Conservation (phyloP, 2,113 vertebrate genomes). For the Apeltes quadracus region DNA sequence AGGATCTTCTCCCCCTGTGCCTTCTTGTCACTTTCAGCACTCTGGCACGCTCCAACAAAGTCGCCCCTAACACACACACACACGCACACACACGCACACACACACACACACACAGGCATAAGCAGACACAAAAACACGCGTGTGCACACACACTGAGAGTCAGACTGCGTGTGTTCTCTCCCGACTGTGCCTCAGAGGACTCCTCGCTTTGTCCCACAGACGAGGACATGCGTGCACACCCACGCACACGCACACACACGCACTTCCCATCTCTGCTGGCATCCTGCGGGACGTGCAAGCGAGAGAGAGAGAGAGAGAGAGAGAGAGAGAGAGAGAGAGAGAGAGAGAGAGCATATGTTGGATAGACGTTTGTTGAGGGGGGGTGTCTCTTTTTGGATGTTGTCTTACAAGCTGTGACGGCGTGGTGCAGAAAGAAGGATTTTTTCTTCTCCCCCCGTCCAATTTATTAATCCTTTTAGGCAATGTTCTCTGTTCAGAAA, state of each 20-base stretch:
- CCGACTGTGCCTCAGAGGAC: constrained; percentile 70
- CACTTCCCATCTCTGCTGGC: constrained; percentile 73
- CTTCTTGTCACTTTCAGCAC: constrained; percentile 74
- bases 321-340: constrained; percentile 48
- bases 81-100: constrained; percentile 42
- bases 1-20: constrained; percentile 68
- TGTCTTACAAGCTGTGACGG: constrained; percentile 80
- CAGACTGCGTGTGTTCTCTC: constrained; percentile 68
- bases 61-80: constrained; percentile 54
- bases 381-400: constrained; percentile 75
- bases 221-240: constrained; percentile 44
- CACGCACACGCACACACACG: constrained; percentile 32
- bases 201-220: constrained; percentile 63
- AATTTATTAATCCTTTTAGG: constrained; percentile 86
- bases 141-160: constrained; percentile 44
- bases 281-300: constrained; percentile 70
- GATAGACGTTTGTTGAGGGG: constrained; percentile 71
- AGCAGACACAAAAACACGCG: constrained; percentile 14
- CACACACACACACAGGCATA: constrained; percentile 9
- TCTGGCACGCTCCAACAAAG: constrained; percentile 65
- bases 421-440: constrained; percentile 76
- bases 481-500: constrained; percentile 85
- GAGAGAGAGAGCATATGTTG: constrained; percentile 75
- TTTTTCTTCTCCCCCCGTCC: constrained; percentile 71
- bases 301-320: constrained; percentile 40